Evolutionary conservation across 2,888 invertebrate species (phyloP).

Genomic region (Lumbricus terrestris): DNA sequence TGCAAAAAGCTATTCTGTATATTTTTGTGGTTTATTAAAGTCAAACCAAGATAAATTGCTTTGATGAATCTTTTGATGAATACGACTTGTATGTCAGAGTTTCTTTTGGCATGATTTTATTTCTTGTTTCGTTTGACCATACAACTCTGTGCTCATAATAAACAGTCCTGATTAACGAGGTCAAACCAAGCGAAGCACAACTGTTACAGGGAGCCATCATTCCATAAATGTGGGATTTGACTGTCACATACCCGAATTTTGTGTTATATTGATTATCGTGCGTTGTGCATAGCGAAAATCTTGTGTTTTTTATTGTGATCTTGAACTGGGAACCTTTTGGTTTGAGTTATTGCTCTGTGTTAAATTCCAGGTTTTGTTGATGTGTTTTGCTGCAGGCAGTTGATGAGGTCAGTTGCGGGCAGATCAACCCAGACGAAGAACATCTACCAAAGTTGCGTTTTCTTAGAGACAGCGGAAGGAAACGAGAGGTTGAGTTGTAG

Average conservation of each 20-base stretch:
- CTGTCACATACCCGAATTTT: too few species aligned
- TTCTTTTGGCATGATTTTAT: not conserved
- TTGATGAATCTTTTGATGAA: not conserved
- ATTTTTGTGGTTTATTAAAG: not conserved
- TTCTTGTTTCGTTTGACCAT: not conserved
- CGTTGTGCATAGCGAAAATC: too few species aligned
- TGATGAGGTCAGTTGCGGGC: conserved; percentile 91
- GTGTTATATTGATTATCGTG: too few species aligned
- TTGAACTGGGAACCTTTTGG: not conserved
- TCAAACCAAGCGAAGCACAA: too few species aligned
- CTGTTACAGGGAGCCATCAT: too few species aligned
- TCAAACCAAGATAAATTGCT: not conserved
- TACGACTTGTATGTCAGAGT: not conserved
- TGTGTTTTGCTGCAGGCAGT: conserved; percentile 80
- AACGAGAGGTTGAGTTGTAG: conserved; percentile 68
- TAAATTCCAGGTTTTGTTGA: not conserved
- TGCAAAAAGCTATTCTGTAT: not conserved
- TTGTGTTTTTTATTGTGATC: too few species aligned
- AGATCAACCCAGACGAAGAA: conserved; percentile 84
- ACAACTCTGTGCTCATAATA: too few species aligned
- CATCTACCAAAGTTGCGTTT: conserved; percentile 94
- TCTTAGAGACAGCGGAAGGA: conserved; percentile 83
- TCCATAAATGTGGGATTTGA: not conserved
- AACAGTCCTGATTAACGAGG: too few species aligned
- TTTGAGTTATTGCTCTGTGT: not conserved